Conservation (phyloP, 2,888 invertebrate species). For the Idaea dimidiata region DNA sequence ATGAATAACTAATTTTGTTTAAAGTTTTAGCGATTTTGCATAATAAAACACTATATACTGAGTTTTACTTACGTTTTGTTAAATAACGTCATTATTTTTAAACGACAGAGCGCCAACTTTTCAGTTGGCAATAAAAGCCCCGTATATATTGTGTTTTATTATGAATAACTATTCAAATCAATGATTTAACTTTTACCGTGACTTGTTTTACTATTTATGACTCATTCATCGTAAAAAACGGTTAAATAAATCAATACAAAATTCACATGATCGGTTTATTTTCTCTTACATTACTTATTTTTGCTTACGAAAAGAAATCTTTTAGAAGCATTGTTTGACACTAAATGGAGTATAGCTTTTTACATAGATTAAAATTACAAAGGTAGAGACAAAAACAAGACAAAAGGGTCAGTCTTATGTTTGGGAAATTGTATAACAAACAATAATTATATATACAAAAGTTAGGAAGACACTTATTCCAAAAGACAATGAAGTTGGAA, state of each 20-base stretch:
- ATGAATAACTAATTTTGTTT: too few relatives aligned
- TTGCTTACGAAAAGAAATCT: slow-evolving; percentile 65
- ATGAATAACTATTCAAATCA: too few relatives aligned
- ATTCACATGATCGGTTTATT: slow-evolving; percentile 68
- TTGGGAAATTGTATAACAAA: slow-evolving; percentile 79
- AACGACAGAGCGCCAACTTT: too few relatives aligned
- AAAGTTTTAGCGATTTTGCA: too few relatives aligned
- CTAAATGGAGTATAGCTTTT: slow-evolving; percentile 68
- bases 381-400: slow-evolving; percentile 74
- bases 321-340: slow-evolving; percentile 66
- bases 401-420: slow-evolving; percentile 81
- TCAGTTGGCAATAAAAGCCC: too few relatives aligned
- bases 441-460: slow-evolving; percentile 71
- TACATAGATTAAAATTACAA: slow-evolving; percentile 59
- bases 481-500: slow-evolving; percentile 40
- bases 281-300: slow-evolving; percentile 65
- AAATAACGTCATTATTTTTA: too few relatives aligned
- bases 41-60: too few relatives aligned
- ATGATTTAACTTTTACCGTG: too few relatives aligned
- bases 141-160: too few relatives aligned
- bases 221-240: too few relatives aligned
- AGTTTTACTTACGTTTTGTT: too few relatives aligned
- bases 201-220: too few relatives aligned
- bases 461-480: slow-evolving; percentile 73
- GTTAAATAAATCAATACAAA: slow-evolving; percentile 22